Evolutionary conservation across 2,113 vertebrate genomes (phyloP), one percentile per base, ranked within the genome.

Genomic region (Elanus axillaris): DNA sequence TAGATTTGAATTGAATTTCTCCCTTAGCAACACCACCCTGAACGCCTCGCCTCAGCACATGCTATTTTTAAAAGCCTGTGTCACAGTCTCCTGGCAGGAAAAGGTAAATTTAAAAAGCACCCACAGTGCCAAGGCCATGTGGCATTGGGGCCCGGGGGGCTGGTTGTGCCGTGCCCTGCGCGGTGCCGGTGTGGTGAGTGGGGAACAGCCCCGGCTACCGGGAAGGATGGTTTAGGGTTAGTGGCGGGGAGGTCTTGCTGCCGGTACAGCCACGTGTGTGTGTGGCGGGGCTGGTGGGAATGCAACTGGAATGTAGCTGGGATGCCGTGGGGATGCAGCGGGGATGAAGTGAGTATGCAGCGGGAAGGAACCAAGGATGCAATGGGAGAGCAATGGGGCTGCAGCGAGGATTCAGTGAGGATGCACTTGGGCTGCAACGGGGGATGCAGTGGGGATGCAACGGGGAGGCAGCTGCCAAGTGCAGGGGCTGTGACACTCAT

Each of bases 11-110:
- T 92, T 32, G 43, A 53, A 86, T 95, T 80, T 97, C 95, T 97
- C 95, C 96, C 96, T 91, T 97, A 94, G 96, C 96, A 97, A 97
- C 95, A 83, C 95, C 89, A 68, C 96, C 96, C 95, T 32, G 83
- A 90, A 81, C 91, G 88, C 93, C 93, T 96, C 92, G 92, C 86
- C 95, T 95, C 93, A 83, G 95, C 96, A 89, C 93, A 88, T 64
- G 96, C 96, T 97, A 97, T 97, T 97, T 97, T 94, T 97, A 96
- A 95, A 96, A 96, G 83, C 86, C 92, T 93, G 92, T 96, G 96
- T 95, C 95, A 95, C 96, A 93, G 95, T 95, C 93, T 97, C 96
- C 96, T 91, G 95, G 96, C 96, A 97, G 96, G 95, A 95, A 95
- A 95, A 95, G 93, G 96, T 86, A 94, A 94, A 95, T 95, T 94